A percentile compares a stretch with the other conserved stretches of the same genome.
These are phyloP conservation scores for Dicrostonyx torquatus DNA, from an alignment of 2,797 vertebrate species.

Conservation along the genomic window DNA sequence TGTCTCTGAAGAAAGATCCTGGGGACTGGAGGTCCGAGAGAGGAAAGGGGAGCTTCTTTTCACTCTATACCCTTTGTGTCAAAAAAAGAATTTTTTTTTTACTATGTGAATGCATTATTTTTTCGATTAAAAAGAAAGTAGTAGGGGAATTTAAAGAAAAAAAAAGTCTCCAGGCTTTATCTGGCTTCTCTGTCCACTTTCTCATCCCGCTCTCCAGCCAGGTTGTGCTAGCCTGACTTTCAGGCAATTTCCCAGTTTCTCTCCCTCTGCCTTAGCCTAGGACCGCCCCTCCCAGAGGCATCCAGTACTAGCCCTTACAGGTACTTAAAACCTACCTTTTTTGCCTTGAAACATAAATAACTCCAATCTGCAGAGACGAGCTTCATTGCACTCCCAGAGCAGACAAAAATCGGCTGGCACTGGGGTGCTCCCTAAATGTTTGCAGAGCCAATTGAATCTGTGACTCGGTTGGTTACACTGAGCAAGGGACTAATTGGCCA, in stretches of 20 bases:
- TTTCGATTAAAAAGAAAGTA: conserved; percentile 49
- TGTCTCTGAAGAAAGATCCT: conserved; percentile 68
- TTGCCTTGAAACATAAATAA: conserved; percentile 73
- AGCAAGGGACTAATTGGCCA: conserved; percentile 72
- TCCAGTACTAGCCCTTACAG: conserved; percentile 60
- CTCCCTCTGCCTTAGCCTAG: not conserved
- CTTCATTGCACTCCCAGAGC: conserved; percentile 56
- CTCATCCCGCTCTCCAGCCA: not conserved
- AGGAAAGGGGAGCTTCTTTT: conserved; percentile 64
- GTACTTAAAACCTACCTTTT: conserved; percentile 72
- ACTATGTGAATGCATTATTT: conserved; percentile 60
- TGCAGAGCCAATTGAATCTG: conserved; percentile 72
- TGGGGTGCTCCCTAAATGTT: conserved; percentile 71
- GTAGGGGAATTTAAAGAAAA: not conserved
- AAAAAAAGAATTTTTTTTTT: not conserved
- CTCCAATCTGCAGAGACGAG: conserved; percentile 69
- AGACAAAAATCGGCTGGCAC: conserved; percentile 56
- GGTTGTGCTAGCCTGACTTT: not conserved
- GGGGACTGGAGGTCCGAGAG: conserved; percentile 45
- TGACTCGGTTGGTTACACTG: conserved; percentile 67
- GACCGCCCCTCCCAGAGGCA: not conserved
- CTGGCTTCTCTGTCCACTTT: not conserved
- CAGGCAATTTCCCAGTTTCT: not conserved
- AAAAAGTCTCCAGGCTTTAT: not conserved
- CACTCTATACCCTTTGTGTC: conserved; percentile 51